These are phyloP conservation scores for Scrobipalpa costella DNA, from an alignment of 2,888 invertebrate genomes.

Conservation along the genomic window DNA sequence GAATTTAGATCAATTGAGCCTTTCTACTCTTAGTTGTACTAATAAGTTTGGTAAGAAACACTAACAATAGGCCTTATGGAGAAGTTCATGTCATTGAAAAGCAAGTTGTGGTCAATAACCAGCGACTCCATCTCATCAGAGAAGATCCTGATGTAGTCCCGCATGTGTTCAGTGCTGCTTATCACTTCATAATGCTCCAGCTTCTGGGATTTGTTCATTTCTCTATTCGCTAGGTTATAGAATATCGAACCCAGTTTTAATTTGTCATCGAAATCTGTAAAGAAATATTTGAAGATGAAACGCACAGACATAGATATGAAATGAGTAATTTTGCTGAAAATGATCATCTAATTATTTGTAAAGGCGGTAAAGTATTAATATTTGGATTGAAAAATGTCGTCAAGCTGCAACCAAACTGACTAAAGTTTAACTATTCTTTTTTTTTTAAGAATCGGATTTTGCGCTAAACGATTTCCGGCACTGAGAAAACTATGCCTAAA, in stretches of 20 bases:
- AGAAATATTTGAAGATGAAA: no score
- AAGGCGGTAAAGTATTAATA: no score
- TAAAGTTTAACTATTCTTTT: no score
- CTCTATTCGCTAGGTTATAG: constrained; percentile 61
- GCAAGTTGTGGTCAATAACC: constrained; percentile 64
- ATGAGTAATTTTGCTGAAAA: no score
- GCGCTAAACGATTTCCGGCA: no score
- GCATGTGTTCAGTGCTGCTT: constrained; percentile 65
- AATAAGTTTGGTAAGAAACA: constrained; percentile 28
- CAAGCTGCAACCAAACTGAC: no score
- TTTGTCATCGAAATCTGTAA: constrained; percentile 71
- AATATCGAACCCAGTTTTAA: constrained; percentile 63
- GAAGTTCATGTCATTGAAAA: constrained; percentile 70
- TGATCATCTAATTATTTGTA: no score
- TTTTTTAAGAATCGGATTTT: no score
- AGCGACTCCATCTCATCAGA: constrained; percentile 69
- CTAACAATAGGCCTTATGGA: constrained; percentile 78
- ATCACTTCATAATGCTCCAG: constrained; percentile 67
- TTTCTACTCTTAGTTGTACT: neutral
- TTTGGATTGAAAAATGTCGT: no score
- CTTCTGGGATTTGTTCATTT: constrained; percentile 60
- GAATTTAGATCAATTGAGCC: no score
- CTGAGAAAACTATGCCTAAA: no score
- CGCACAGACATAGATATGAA: no score
- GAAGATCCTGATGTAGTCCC: constrained; percentile 72